phyloP scores from a whole-genome alignment of 2,113 vertebrate genomes.

The Oriolus oriolus region DNA sequence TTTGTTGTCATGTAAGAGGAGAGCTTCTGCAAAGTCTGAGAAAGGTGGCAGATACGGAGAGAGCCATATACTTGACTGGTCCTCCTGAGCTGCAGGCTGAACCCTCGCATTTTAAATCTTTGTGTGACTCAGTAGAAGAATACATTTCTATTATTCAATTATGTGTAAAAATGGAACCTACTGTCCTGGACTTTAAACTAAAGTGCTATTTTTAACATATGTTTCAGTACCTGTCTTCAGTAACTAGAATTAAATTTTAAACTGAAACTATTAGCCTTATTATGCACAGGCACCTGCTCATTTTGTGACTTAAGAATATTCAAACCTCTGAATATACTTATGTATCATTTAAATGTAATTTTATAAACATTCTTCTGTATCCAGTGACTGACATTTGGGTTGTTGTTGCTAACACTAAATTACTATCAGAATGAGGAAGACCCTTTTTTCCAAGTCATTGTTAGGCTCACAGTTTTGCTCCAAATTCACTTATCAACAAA shows the following conservation, averaged over 20 bases:
- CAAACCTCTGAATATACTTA: not conserved
- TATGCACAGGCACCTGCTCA: not conserved
- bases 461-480: not conserved
- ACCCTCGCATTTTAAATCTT: not conserved
- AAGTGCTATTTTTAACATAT: not conserved
- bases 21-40: not conserved
- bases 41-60: not conserved
- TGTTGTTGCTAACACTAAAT: not conserved
- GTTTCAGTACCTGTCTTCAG: not conserved
- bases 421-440: not conserved
- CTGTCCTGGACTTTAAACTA: not conserved
- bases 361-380: not conserved
- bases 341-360: not conserved
- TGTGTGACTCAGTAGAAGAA: not conserved
- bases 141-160: not conserved
- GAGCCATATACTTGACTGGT: not conserved
- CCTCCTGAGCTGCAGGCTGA: not conserved
- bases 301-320: not conserved
- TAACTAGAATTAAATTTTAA: not conserved
- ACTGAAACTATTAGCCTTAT: not conserved
- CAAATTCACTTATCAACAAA: not conserved
- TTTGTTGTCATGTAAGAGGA: not conserved
- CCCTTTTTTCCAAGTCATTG: not conserved
- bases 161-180: not conserved
- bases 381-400: not conserved